A percentile compares a stretch with the other conserved stretches of the same genome.
Evolutionary conservation across 2,797 vertebrate species (phyloP).

Genomic region (Clarias pachynema): DNA sequence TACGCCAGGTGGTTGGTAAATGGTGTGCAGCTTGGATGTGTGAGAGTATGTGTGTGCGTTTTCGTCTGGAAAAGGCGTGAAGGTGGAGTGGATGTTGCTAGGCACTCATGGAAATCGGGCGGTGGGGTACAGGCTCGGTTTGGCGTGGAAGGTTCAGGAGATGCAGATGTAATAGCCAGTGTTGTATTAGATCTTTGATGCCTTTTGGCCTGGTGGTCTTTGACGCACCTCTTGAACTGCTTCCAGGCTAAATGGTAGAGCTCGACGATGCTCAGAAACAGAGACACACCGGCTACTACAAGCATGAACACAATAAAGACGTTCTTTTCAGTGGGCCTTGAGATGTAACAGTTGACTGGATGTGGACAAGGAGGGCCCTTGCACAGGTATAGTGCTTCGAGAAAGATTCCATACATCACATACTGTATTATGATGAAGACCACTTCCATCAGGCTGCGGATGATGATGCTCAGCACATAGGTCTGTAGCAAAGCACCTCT

Average conservation of each 20-base stretch:
- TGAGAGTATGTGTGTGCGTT: conserved; percentile 62
- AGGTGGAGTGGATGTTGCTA: conserved; percentile 71
- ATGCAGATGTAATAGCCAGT: conserved; percentile 54
- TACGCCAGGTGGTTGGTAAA: conserved; percentile 85
- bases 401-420: conserved; percentile 88
- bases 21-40: conserved; percentile 72
- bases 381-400: conserved; percentile 86
- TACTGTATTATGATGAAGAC: conserved; percentile 92
- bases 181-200: conserved; percentile 19
- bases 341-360: conserved; percentile 94
- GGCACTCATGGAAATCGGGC: conserved; percentile 87
- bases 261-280: conserved; percentile 88
- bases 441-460: conserved; percentile 91
- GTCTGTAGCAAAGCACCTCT: conserved; percentile 89
- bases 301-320: conserved; percentile 98
- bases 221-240: conserved; percentile 76
- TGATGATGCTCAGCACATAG: conserved; percentile 89
- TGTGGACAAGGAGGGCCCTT: conserved; percentile 88
- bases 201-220: conserved; percentile 53
- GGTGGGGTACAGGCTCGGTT: conserved; percentile 80
- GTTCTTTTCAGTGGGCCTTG: conserved; percentile 96
- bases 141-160: conserved; percentile 55
- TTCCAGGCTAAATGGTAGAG: conserved; percentile 93
- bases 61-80: conserved; percentile 55
- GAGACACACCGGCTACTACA: conserved; percentile 85